Evolutionary conservation across 2,888 invertebrate genomes (phyloP).

Genomic region (Beris morrisii): DNA sequence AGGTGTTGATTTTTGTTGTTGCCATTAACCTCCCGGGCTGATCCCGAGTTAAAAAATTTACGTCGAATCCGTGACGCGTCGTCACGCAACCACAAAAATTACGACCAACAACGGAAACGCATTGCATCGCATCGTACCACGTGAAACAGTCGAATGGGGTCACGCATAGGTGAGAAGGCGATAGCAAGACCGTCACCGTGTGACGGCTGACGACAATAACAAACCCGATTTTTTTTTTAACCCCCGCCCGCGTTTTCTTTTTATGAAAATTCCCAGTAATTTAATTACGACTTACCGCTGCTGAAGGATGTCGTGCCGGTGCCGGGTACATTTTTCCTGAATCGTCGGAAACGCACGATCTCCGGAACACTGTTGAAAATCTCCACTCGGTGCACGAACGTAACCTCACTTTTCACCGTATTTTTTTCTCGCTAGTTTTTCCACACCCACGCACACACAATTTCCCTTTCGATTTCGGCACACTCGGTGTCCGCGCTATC

Average conservation of each 20-base stretch:
- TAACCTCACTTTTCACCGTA: conserved; percentile 35
- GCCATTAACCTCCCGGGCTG: too few species aligned
- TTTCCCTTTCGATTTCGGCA: not conserved
- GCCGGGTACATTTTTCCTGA: conserved; percentile 67
- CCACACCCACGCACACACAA: not conserved
- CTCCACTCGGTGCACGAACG: conserved; percentile 5
- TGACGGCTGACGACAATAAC: conserved; percentile 22
- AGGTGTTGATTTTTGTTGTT: too few species aligned
- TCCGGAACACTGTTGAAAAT: not conserved
- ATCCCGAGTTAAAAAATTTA: too few species aligned
- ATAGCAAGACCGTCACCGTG: not conserved
- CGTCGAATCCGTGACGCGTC: too few species aligned
- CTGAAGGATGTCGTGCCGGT: conserved; percentile 71
- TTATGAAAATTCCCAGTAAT: not conserved
- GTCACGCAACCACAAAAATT: too few species aligned
- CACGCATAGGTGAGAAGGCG: not conserved
- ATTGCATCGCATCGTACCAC: conserved; percentile 1
- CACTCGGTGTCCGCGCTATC: too few species aligned
- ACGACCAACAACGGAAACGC: not conserved
- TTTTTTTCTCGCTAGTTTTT: not conserved
- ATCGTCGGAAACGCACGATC: conserved; percentile 39
- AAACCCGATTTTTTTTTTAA: not conserved
- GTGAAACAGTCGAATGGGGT: too few species aligned
- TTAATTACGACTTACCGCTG: conserved; percentile 65
- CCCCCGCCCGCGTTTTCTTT: not conserved